phyloP scores from a whole-genome alignment of 2,797 vertebrate species.

The Podarcis lilfordi region DNA sequence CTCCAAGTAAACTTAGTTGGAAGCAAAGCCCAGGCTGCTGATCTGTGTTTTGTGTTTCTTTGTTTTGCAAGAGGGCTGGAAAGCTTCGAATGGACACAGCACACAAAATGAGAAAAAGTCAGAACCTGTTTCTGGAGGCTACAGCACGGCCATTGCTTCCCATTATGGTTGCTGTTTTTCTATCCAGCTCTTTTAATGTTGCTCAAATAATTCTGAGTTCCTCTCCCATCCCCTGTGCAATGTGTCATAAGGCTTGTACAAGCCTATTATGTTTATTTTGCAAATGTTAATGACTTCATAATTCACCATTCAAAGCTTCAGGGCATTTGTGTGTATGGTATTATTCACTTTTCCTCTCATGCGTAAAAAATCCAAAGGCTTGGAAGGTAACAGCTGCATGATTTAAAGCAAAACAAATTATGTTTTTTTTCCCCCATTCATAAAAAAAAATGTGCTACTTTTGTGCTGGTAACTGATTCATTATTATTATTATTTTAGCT shows the following conservation, averaged over 20 bases:
- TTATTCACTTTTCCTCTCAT: slow-evolving; percentile 61
- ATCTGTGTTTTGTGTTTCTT: too few species aligned
- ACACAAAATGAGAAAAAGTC: slow-evolving; percentile 5
- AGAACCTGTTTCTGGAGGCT: too few species aligned
- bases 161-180: slow-evolving; percentile 10
- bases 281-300: slow-evolving; percentile 62
- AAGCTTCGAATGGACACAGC: slow-evolving; percentile 29
- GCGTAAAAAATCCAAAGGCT: slow-evolving; percentile 32
- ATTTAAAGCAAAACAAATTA: slow-evolving; percentile 35
- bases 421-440: slow-evolving; percentile 26
- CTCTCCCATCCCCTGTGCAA: not conserved
- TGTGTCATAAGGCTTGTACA: not conserved
- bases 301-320: slow-evolving; percentile 50
- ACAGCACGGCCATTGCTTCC: too few species aligned
- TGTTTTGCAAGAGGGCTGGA: not conserved
- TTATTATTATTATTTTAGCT: not conserved
- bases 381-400: slow-evolving; percentile 39
- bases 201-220: too few species aligned
- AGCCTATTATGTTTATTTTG: slow-evolving; percentile 59
- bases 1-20: too few species aligned
- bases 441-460: not conserved
- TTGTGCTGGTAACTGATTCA: not conserved
- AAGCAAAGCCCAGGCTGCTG: too few species aligned
- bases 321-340: slow-evolving; percentile 51
- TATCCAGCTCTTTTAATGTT: not conserved